These are phyloP conservation scores for Dicyrtoma fusca DNA, from an alignment of 2,888 invertebrate species.

Conservation along the genomic window DNA sequence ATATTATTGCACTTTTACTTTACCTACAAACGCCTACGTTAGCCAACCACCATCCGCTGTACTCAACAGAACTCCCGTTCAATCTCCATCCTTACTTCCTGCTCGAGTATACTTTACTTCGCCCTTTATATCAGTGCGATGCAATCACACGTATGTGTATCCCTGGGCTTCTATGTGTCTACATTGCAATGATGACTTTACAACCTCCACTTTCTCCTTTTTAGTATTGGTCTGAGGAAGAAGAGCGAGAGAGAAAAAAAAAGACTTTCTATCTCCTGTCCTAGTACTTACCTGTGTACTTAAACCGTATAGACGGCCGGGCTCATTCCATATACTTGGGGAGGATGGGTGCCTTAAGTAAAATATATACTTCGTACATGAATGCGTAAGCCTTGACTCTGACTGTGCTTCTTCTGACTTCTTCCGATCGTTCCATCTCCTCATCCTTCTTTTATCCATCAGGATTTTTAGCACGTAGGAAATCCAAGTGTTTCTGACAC, in stretches of 20 bases:
- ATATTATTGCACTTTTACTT: constrained; percentile 2
- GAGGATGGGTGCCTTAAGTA: no score
- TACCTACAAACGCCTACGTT: background rate
- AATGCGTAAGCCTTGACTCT: background rate
- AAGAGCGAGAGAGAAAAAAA: background rate
- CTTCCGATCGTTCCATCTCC: constrained; percentile 1
- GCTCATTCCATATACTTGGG: no score
- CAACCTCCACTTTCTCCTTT: background rate
- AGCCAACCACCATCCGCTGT: background rate
- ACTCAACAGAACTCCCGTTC: background rate
- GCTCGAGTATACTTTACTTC: background rate
- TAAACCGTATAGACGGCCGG: no score
- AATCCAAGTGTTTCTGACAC: constrained; percentile 22
- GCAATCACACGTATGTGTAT: background rate
- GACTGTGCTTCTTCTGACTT: constrained; percentile 7
- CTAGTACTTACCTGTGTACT: background rate
- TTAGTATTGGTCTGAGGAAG: background rate
- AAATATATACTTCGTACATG: no score
- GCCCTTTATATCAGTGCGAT: background rate
- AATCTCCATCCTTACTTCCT: background rate
- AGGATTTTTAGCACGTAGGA: constrained; percentile 8
- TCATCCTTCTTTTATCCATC: constrained; percentile 11
- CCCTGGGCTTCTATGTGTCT: background rate
- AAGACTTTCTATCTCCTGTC: constrained; percentile 2
- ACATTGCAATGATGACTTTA: no score